Conservation (phyloP, 2,797 vertebrate genomes). For the Tachyglossus aculeatus region DNA sequence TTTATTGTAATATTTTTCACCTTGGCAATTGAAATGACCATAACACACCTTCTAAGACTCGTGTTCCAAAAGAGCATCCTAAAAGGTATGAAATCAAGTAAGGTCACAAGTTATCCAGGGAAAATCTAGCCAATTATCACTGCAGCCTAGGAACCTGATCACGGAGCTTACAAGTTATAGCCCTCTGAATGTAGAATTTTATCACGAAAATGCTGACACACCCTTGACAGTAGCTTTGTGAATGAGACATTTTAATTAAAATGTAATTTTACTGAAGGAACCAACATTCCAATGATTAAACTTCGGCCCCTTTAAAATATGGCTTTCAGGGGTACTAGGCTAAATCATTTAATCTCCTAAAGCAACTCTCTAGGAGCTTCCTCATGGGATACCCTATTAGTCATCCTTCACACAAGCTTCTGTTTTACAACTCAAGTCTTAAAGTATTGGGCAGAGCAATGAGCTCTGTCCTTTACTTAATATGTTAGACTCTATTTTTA, state of each 20-base stretch:
- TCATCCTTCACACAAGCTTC: constrained; percentile 55
- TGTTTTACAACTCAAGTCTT: constrained; percentile 56
- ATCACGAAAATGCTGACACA: constrained; percentile 40
- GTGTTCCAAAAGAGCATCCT: background rate
- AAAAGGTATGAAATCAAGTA: background rate
- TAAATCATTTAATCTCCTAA: constrained; percentile 63
- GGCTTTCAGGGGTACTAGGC: constrained; percentile 43
- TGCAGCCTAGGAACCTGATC: constrained; percentile 26
- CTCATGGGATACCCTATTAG: constrained; percentile 35
- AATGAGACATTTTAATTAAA: constrained; percentile 61
- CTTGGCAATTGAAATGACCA: background rate
- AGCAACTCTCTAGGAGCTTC: constrained; percentile 55
- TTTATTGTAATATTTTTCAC: background rate
- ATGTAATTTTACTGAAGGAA: constrained; percentile 57
- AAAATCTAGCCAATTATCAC: constrained; percentile 33
- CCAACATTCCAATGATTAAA: constrained; percentile 56
- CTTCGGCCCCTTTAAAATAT: constrained; percentile 60
- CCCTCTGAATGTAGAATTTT: constrained; percentile 40
- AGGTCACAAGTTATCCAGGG: background rate
- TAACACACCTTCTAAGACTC: background rate
- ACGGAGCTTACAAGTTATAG: constrained; percentile 45
- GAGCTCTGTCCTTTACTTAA: constrained; percentile 59
- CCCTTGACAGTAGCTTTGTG: constrained; percentile 48
- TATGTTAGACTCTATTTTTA: constrained; percentile 56
- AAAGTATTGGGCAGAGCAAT: constrained; percentile 44